Base-by-base conservation (phyloP, 2,888 invertebrate species). In the Brachypterus glaber region DNA sequence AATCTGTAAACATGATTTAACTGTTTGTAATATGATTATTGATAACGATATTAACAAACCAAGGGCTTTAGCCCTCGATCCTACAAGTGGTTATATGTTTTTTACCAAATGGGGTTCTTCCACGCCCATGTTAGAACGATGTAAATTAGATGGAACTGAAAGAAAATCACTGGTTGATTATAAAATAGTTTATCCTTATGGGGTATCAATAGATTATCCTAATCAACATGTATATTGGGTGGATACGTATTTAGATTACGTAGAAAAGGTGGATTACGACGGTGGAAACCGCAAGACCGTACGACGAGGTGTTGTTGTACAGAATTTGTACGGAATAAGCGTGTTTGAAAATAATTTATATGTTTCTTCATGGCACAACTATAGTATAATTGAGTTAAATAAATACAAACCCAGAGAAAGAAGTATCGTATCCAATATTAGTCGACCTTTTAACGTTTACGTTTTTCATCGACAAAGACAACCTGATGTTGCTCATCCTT, bases 391-490 rank as follows among this genome's bases (percentile, higher is more conserved):
- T 43, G 66, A 73, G 41, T 62, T 81, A 51, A 69, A 78, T 55
- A 78, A 77, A 57, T 73, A 70, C 45, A 65, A 69, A 37, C 58
- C 68, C 1, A 64, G 68, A 37, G 65, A 70, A 30, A 64, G 64
- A 42, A 66, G 69, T 14, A 58, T 73, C 15, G 56, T 63, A 14
- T 55, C 62, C 37, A 72, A 76, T 57, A 69, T 72, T 37, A 72
- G 69, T 39, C 68, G 76, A 24, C 80, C 82, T 9, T 72, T 72
- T 54, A 73, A 77, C 52, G 74, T 82, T 49, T 73, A 82, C 47
- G 74, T 83, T 32, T 86, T 77, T 64, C 88, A 88, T 67, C 70
- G 80, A 38, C 82, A 80, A 60, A 68, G 78, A 39, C 89, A 90
- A 63, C 88, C 88, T 8, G 69, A 76, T 55, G 74, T 73, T 53